Evolutionary conservation across 2,113 vertebrate genomes (phyloP), one percentile per base, ranked within the genome.

Genomic region (Labeo rohita): DNA sequence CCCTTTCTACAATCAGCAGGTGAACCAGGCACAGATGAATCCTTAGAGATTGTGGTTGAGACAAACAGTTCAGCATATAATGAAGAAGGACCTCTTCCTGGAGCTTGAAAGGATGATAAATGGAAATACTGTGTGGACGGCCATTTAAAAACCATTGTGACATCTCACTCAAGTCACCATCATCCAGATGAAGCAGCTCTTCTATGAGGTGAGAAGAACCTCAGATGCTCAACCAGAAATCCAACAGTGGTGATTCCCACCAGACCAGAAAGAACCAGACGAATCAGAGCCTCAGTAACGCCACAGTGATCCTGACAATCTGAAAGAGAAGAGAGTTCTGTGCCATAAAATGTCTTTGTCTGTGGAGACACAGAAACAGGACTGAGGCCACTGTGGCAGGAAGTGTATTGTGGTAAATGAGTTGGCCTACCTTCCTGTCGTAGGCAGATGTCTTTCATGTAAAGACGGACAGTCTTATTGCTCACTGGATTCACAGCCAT

Each of bases 291-390:
- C 52, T 79, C 52, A 59, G 34, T 18, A 34, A 12, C 7, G 3
- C 76, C 76, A 78, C 76, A 78, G 39, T 59, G 13, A 16, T 78
- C 13, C 28, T 0, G 50, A 78, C 52, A 56, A 36, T 78, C 76
- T 78, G 76, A 39, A 52, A 49, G 47, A 75, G 10, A 9, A 21
- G 23, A 59, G 28, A 54, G 50, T n/a, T n/a, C n/a, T n/a, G n/a
- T n/a, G n/a, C n/a, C n/a, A 61, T 21, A 10, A 1, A 63, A n/a
- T 61, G 56, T 0, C 7, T 8, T 61, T 18, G 18, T 61, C 21
- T 49, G 8, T 23, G 15, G 4, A 23, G 5, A 21, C 39, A 16
- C 12, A 34, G 2, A 49, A 49, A 5, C 11, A 6, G 13, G 10
- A 50, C 11, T 4, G 12, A 76, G 2, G 23, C 52, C 1, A 15